Percentiles rank a stretch among this genome's conserved stretches.
Conservation (phyloP, 2,797 vertebrate species). For the Poeciliopsis infans region DNA sequence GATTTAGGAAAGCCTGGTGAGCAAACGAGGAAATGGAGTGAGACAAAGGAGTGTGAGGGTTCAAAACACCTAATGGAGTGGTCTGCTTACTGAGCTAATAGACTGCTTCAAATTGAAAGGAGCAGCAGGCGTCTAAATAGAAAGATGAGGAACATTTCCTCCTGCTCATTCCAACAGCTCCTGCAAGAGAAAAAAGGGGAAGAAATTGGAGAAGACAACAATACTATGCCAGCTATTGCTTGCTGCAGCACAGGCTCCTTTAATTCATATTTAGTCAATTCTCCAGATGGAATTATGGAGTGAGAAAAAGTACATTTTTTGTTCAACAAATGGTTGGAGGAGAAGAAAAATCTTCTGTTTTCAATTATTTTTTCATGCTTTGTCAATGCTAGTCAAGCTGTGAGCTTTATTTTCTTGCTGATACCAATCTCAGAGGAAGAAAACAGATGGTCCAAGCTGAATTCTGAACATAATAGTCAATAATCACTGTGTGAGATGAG, state of each 20-base stretch:
- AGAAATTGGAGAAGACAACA: conserved; percentile 18
- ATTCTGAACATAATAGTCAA: conserved; percentile 67
- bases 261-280: conserved; percentile 68
- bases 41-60: conserved; percentile 68
- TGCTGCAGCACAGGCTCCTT: conserved; percentile 44
- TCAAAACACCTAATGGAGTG: conserved; percentile 80
- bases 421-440: conserved; percentile 31
- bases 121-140: conserved; percentile 80
- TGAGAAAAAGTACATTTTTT: conserved; percentile 47
- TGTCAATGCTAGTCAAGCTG: conserved; percentile 34
- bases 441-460: conserved; percentile 37
- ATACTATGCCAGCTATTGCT: conserved; percentile 43
- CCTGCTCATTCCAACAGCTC: conserved; percentile 62
- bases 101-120: conserved; percentile 80
- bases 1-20: conserved; percentile 69
- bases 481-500: conserved; percentile 54
- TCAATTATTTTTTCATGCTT: conserved; percentile 27
- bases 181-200: conserved; percentile 48
- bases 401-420: conserved; percentile 29
- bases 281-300: conserved; percentile 52
- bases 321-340: conserved; percentile 25
- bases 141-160: conserved; percentile 77
- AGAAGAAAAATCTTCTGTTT: conserved; percentile 41
- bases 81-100: conserved; percentile 76
- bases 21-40: conserved; percentile 75